Conservation (phyloP, 2,797 vertebrate species). For the Rhinoraja longicauda region DNA sequence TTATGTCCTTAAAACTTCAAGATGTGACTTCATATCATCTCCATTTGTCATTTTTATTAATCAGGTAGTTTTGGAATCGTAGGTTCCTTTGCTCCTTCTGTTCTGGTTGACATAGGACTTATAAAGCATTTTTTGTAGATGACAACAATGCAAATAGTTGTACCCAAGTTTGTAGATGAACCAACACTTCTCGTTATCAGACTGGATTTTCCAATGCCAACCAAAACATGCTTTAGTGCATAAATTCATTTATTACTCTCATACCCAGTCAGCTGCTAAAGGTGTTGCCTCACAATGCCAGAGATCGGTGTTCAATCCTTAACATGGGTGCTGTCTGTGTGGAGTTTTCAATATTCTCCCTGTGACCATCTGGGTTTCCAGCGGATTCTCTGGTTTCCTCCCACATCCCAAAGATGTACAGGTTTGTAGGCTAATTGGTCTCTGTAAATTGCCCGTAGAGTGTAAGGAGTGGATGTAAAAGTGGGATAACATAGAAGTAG, state of each 20-base stretch:
- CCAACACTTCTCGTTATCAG: neutral
- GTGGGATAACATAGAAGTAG: no score
- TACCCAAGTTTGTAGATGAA: neutral
- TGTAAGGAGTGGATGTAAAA: no score
- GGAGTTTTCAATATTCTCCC: no score
- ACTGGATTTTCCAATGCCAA: neutral
- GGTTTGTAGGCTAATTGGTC: no score
- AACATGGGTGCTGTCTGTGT: no score
- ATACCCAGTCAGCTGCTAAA: no score
- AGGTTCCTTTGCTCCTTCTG: neutral
- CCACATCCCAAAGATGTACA: no score
- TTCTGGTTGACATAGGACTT: neutral
- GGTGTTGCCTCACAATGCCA: no score
- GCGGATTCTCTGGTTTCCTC: no score
- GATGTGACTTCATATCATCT: neutral
- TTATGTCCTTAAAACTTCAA: neutral
- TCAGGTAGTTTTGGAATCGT: neutral
- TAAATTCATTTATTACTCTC: neutral
- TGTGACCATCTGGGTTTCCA: no score
- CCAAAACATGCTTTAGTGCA: neutral
- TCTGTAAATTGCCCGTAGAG: no score
- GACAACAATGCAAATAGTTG: neutral
- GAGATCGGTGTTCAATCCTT: no score
- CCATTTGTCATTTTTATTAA: neutral
- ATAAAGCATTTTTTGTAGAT: neutral